Base-by-base conservation (phyloP, 2,797 vertebrate species). In the Spinus olivaceus region DNA sequence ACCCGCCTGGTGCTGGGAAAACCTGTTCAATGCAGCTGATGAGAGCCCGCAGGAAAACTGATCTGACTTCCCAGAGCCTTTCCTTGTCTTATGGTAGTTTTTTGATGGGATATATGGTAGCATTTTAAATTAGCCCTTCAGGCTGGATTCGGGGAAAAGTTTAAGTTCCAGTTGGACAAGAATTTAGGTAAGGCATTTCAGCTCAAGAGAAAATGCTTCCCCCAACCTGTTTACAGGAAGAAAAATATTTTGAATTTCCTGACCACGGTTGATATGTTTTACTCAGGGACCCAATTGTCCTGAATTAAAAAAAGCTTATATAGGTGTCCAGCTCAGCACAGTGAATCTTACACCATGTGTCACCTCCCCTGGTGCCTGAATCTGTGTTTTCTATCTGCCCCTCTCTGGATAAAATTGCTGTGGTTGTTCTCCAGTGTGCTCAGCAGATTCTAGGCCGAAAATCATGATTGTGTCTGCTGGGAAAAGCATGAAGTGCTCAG, bases 251-350 rank as follows among this genome's bases (percentile, higher is more conserved):
- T 42, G 5, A n/a, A 56, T 64, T 30, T 86, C 49, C 61, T 8
- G 2, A 12, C 21, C 20, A 23, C 28, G 14, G 19, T 16, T 42
- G 35, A 53, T 30, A 6, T 50, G 11, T 74, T 82, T 91, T 28
- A 20, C 14, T 51, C 0, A 0, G 32, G 16, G 14, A 51, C 4
- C 18, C 47, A 35, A 21, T 22, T 73, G 20, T 57, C 16, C 28
- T 3, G 1, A 24, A 51, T 73, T 77, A 28, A 27, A n/a, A n/a
- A 72, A 70, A 59, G 0, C 4, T 1, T 15, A 5, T 8, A 7
- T 22, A 56, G 16, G 1, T 59, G 23, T 23, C 37, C 70, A 47
- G 21, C 41, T 70, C 30, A 67, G 16, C 8, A 10, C 8, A 21
- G 7, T 12, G 33, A 33, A 32, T 63, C 35, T 35, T 65, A 5